These are phyloP conservation scores for Eupeodes latifasciatus DNA, from an alignment of 2,888 invertebrate genomes.

Conservation along the genomic window DNA sequence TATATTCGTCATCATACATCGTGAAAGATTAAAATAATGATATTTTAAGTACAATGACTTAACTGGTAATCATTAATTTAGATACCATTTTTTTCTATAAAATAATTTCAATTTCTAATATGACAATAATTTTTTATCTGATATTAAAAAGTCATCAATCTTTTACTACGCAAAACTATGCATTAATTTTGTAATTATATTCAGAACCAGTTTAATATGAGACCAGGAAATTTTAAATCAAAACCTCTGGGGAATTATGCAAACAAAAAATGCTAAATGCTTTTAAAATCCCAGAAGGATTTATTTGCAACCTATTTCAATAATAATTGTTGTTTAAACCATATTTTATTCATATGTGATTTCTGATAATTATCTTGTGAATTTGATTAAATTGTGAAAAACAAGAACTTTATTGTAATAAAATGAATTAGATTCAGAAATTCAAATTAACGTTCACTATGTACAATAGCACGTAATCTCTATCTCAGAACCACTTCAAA, in stretches of 20 bases:
- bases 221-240: not conserved
- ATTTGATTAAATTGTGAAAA: not conserved
- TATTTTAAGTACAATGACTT: slow-evolving; percentile 8
- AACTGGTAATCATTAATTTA: not conserved
- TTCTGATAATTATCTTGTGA: not conserved
- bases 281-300: slow-evolving; percentile 22
- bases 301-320: slow-evolving; percentile 8
- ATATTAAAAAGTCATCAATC: slow-evolving; percentile 28
- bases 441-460: not conserved
- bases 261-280: not conserved
- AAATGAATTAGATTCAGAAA: not conserved
- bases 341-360: slow-evolving; percentile 8
- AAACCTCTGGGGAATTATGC: slow-evolving; percentile 17
- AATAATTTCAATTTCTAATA: slow-evolving; percentile 12
- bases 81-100: not conserved
- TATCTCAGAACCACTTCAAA: not conserved
- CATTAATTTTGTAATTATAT: not conserved
- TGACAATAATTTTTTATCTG: slow-evolving; percentile 12
- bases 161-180: not conserved
- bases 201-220: slow-evolving; percentile 9
- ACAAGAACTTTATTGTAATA: not conserved
- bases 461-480: not conserved
- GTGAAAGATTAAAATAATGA: not conserved
- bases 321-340: not conserved
- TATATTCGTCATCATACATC: no score